phyloP scores from a whole-genome alignment of 1,140 invertebrate genomes.

The Lasaia peninsularis region DNA sequence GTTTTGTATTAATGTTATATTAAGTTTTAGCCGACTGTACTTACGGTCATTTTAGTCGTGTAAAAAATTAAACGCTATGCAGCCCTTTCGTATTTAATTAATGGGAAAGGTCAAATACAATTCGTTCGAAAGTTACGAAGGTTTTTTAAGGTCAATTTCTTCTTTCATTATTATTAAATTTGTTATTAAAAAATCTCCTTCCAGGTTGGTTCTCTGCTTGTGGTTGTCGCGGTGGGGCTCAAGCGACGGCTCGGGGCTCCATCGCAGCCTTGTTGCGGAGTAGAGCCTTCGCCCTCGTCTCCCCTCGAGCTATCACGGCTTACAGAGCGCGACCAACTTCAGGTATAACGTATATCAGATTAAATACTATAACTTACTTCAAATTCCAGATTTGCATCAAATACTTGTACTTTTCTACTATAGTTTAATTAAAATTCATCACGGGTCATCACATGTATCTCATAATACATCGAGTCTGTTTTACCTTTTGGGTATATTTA shows the following conservation, averaged over 20 bases:
- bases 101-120: conserved; percentile 1
- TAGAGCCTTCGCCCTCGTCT: conserved; percentile 64
- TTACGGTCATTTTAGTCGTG: not conserved
- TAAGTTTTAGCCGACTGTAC: not conserved
- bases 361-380: too few species aligned
- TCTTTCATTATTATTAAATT: too few species aligned
- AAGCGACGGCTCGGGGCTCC: conserved; percentile 60
- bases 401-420: too few species aligned
- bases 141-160: not conserved
- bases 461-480: too few species aligned
- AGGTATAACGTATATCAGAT: conserved; percentile 32
- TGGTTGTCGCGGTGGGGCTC: conserved; percentile 60
- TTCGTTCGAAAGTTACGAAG: not conserved
- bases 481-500: too few species aligned
- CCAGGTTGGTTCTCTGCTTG: conserved; percentile 69
- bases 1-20: not conserved
- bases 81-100: conserved; percentile 5
- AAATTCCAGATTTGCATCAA: too few species aligned
- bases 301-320: conserved; percentile 60
- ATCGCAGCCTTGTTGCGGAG: conserved; percentile 55
- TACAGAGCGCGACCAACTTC: conserved; percentile 59
- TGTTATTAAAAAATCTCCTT: conserved; percentile 23
- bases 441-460: too few species aligned
- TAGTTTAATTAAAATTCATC: too few species aligned
- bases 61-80: conserved; percentile 1